These are phyloP conservation scores for Chymomyza procnemis DNA, from an alignment of 2,888 invertebrate species.

Conservation along the genomic window DNA sequence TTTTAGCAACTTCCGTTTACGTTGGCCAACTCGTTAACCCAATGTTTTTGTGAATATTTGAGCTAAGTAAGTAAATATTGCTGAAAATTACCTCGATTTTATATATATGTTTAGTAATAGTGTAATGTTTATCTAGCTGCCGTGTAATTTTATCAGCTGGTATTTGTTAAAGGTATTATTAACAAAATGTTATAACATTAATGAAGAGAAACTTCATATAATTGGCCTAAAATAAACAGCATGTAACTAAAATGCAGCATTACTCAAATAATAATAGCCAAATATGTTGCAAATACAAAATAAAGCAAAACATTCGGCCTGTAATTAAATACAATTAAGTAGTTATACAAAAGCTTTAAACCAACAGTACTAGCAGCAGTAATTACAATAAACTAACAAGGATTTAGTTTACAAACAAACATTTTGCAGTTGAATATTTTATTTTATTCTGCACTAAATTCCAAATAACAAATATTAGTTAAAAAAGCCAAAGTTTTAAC, in stretches of 20 bases:
- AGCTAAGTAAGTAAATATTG: constrained; percentile 60
- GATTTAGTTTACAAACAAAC: background rate
- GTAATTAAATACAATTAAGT: constrained; percentile 72
- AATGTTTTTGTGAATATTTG: constrained; percentile 55
- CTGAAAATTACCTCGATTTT: background rate
- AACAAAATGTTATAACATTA: constrained; percentile 48
- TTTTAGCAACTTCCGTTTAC: constrained; percentile 40
- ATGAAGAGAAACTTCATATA: constrained; percentile 30
- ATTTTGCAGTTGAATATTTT: background rate
- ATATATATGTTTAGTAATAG: too few relatives aligned
- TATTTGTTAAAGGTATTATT: constrained; percentile 56
- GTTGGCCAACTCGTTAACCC: constrained; percentile 20
- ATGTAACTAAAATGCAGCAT: constrained; percentile 38
- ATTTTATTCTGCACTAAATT: background rate
- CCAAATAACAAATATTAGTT: background rate
- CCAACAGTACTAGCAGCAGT: constrained; percentile 15
- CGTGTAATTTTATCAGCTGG: background rate
- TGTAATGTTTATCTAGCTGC: background rate
- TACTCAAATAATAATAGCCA: constrained; percentile 25
- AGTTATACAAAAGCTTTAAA: constrained; percentile 33
- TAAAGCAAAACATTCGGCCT: constrained; percentile 16
- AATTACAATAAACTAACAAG: background rate
- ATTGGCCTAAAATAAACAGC: constrained; percentile 70
- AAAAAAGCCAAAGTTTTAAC: background rate
- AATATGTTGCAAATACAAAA: background rate